phyloP scores from a whole-genome alignment of 2,888 invertebrate genomes.

The Synergus japonicus region DNA sequence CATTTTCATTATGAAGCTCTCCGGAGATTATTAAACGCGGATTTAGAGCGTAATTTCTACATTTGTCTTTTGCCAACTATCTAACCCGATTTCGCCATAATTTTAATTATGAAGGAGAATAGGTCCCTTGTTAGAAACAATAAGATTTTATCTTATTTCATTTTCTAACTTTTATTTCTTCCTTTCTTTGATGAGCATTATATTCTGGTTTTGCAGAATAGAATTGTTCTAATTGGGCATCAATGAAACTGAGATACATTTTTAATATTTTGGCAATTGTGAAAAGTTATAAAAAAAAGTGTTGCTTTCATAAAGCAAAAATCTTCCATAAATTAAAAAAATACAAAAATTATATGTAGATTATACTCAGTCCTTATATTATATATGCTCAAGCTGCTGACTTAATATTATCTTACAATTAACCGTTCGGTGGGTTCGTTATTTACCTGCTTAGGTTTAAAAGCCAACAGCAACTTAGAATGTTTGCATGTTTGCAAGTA shows the following conservation, averaged over 20 bases:
- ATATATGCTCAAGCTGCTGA: not conserved
- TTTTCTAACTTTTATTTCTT: not conserved
- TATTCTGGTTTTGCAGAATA: not conserved
- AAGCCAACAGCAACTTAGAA: too few species aligned
- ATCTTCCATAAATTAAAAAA: too few species aligned
- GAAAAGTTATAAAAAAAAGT: too few species aligned
- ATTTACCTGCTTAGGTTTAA: not conserved
- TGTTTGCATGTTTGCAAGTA: not conserved
- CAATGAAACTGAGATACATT: not conserved
- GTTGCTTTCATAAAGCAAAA: too few species aligned
- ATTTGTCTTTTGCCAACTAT: conserved; percentile 7
- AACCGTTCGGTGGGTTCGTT: not conserved
- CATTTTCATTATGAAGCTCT: not conserved
- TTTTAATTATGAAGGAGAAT: not conserved
- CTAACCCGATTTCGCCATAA: not conserved
- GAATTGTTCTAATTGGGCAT: not conserved
- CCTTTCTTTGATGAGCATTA: not conserved
- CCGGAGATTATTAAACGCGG: conserved; percentile 47
- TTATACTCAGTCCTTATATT: not conserved
- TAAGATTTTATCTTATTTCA: not conserved
- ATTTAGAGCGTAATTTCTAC: conserved; percentile 49
- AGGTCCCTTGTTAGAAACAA: not conserved
- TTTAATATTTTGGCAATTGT: not conserved
- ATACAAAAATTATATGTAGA: not conserved
- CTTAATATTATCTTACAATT: conserved; percentile 17